Percentiles rank a stretch among this genome's conserved stretches.
phyloP scores from a whole-genome alignment of 2,113 vertebrate species.

The Crypturellus undulatus region DNA sequence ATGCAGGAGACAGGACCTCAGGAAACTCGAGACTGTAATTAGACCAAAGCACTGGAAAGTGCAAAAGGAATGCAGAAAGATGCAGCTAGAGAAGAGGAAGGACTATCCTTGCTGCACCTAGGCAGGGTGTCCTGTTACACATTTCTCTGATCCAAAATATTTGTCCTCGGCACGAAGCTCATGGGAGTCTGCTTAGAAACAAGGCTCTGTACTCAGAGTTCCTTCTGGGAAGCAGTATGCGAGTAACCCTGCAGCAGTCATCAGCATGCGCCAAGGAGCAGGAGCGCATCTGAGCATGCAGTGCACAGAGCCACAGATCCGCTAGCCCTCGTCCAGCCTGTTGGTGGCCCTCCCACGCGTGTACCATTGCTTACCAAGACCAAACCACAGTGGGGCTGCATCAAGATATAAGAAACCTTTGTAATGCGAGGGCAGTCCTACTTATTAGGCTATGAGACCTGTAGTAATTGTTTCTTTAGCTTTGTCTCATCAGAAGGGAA shows the following conservation, averaged over 20 bases:
- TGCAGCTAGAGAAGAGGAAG: neutral
- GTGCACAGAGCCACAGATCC: too few relatives aligned
- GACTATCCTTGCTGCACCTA: neutral
- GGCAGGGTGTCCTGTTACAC: neutral
- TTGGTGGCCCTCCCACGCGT: too few relatives aligned
- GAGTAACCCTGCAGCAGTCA: neutral
- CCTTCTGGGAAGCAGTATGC: neutral
- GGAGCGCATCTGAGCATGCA: neutral
- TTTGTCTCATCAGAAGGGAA: neutral
- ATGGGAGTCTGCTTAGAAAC: neutral
- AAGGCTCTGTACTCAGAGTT: neutral
- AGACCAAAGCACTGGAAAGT: neutral
- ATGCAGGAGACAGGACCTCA: neutral
- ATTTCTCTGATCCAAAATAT: neutral
- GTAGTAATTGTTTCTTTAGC: neutral
- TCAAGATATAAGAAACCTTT: too few relatives aligned
- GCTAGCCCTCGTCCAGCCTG: too few relatives aligned
- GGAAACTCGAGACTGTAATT: neutral
- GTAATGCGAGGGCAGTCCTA: neutral
- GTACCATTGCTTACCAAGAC: too few relatives aligned
- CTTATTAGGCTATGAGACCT: neutral
- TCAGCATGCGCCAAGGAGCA: fast-evolving
- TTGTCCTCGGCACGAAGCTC: neutral
- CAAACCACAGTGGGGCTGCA: too few relatives aligned
- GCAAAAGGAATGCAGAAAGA: neutral